phyloP scores from a whole-genome alignment of 2,797 vertebrate genomes.

The Enteromius afrohamiltoni region DNA sequence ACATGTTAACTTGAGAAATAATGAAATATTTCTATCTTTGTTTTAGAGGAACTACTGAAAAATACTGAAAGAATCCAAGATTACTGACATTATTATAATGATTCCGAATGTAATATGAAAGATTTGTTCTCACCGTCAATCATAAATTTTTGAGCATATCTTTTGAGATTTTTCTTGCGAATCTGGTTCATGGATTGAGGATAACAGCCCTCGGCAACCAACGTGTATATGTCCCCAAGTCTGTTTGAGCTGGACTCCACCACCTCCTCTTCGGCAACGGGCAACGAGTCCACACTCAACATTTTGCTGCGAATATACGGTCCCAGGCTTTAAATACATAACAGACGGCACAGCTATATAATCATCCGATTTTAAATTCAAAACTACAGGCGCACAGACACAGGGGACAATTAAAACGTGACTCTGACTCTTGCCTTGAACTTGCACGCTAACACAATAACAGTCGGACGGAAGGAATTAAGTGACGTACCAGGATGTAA shows the following conservation, averaged over 20 bases:
- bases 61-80: not conserved
- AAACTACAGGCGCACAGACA: not conserved
- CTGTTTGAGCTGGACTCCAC: conserved; percentile 81
- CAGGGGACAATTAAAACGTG: not conserved
- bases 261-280: conserved; percentile 87
- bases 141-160: conserved; percentile 88
- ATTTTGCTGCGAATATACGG: conserved; percentile 49
- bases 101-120: not conserved
- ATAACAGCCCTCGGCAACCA: conserved; percentile 86
- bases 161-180: conserved; percentile 86
- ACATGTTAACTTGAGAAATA: not conserved
- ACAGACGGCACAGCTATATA: not conserved
- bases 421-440: not conserved
- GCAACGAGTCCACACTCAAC: conserved; percentile 82
- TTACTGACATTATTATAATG: not conserved
- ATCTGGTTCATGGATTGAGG: conserved; percentile 84
- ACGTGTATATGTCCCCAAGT: conserved; percentile 86
- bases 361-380: not conserved
- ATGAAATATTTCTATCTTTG: not conserved
- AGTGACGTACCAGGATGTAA: conserved; percentile 53
- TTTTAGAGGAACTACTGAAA: not conserved
- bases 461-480: conserved; percentile 32
- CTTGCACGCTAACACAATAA: not conserved
- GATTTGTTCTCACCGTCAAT: conserved; percentile 77
- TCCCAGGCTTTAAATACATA: conserved; percentile 19